Evolutionary conservation across 2,113 vertebrate species (phyloP), one percentile per base, ranked within the genome.

Genomic region (Scytalopus superciliaris): DNA sequence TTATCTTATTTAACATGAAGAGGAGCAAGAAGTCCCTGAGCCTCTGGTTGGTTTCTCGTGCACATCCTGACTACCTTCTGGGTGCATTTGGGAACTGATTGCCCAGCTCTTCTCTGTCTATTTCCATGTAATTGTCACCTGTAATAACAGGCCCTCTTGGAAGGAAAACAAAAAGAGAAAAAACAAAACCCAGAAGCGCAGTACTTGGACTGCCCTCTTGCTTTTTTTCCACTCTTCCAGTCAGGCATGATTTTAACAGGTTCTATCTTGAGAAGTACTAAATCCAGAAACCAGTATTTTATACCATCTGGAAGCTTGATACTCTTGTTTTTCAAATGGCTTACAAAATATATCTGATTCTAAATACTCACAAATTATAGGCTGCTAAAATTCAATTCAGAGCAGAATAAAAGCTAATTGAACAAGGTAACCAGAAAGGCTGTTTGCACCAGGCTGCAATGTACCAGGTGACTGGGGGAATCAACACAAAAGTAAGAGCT

Each of bases 201-300:
- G 30, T 31, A 21, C 33, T 86, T 92, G 67, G 39, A 67, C 68
- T 96, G 90, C 72, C 95, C 90, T 92, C 79, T 94, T 81, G 68
- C 33, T 90, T 97, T 90, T 90, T 95, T 88, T 1, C 28, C 14
- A 92, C 67, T 68, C 63, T 93, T 94, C 88, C 83, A 94, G 88
- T 90, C 60, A 90, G 79, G 31, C 77, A 91, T 52, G 80, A 92
- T 89, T 94, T 95, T 95, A 95, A 90, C 87, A 92, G 86, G 64
- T 92, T 96, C 91, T 94, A 87, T 96, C 91, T 94, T 96, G 86
- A 94, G 91, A 87, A 92, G 35, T 72, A 95, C 95, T 94, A 95
- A 97, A 97, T 91, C 93, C 94, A 97, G 87, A 94, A 95, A 84
- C 60, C 81, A 78, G 86, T 84, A 52, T 94, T 95, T 95, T 94